Conservation (phyloP, 2,888 invertebrate genomes). For the Griposia aprilina region DNA sequence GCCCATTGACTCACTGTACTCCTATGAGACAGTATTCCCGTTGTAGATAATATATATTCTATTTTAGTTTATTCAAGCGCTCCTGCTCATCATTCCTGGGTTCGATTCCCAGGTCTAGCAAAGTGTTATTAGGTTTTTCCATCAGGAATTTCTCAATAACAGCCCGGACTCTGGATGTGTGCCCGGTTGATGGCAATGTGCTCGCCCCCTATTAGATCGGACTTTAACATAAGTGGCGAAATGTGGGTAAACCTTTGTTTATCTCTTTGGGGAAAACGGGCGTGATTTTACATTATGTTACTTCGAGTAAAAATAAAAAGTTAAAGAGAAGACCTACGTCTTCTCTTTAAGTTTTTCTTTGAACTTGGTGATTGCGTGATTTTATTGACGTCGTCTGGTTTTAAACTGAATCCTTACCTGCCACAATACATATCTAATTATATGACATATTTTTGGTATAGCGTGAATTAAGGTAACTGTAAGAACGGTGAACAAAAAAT, state of each 20-base stretch:
- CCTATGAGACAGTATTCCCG: not conserved
- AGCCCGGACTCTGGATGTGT: not conserved
- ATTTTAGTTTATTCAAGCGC: not conserved
- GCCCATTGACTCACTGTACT: not conserved
- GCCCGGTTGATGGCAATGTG: not conserved
- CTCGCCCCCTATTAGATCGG: not conserved
- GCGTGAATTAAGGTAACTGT: not conserved
- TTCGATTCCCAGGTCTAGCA: not conserved
- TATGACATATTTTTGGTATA: constrained; percentile 1
- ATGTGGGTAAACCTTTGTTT: no score
- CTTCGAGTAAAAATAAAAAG: not conserved
- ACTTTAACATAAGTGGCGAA: not conserved
- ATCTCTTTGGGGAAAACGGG: not conserved
- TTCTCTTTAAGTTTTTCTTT: not conserved
- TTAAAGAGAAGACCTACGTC: not conserved
- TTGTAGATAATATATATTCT: not conserved
- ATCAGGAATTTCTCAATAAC: not conserved
- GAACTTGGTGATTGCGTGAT: constrained; percentile 11
- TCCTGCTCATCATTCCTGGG: not conserved
- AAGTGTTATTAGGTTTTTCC: not conserved
- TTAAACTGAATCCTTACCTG: constrained; percentile 14
- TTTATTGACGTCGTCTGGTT: constrained; percentile 11
- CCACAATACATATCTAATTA: not conserved
- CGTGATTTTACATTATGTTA: not conserved
- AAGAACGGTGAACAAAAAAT: not conserved